Conservation (phyloP, 2,113 vertebrate genomes). For the Vidua chalybeata region DNA sequence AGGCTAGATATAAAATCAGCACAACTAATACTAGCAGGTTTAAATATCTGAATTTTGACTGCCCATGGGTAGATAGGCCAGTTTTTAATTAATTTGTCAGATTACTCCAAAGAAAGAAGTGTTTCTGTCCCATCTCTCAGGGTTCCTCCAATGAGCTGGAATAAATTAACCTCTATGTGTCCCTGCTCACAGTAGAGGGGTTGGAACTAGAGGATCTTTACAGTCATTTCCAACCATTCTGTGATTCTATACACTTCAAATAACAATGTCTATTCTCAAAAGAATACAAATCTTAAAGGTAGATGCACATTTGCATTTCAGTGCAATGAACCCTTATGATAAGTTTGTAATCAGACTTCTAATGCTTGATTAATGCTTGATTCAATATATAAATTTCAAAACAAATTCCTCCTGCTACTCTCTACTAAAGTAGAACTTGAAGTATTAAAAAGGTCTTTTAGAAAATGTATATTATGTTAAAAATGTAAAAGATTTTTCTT, state of each 20-base stretch:
- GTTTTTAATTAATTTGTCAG: background rate
- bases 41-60: background rate
- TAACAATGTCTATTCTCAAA: background rate
- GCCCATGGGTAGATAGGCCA: background rate
- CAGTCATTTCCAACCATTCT: background rate
- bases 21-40: background rate
- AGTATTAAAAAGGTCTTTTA: background rate
- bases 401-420: background rate
- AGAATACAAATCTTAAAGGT: background rate
- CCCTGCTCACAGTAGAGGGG: background rate
- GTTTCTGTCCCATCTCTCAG: background rate
- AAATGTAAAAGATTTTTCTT: background rate
- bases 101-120: background rate
- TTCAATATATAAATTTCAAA: background rate
- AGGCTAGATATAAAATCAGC: background rate
- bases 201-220: background rate
- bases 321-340: background rate
- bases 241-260: background rate
- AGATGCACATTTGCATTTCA: background rate
- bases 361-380: constrained; percentile 1
- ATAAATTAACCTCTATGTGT: background rate
- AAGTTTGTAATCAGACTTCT: background rate
- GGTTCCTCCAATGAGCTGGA: background rate
- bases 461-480: background rate
- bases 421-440: background rate